These are phyloP conservation scores for Paratilapia polleni DNA, from an alignment of 2,113 vertebrate species.

Conservation along the genomic window DNA sequence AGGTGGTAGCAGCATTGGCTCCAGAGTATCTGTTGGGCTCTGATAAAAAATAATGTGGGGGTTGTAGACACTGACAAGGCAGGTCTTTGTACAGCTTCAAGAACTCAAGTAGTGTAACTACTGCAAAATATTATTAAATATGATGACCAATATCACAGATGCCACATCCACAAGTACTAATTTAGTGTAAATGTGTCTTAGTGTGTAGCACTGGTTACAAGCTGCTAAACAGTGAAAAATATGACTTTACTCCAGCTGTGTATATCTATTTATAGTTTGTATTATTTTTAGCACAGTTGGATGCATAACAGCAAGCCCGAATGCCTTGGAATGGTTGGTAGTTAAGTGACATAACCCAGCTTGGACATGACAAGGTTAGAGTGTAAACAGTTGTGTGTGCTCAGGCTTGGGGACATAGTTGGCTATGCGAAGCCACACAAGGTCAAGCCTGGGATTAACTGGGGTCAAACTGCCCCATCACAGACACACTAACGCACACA, in stretches of 20 bases:
- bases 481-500: conserved; percentile 1
- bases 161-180: no score
- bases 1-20: no score
- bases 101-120: no score
- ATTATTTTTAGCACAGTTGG: background rate
- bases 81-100: no score
- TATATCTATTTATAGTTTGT: background rate
- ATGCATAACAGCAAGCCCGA: background rate
- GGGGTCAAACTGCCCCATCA: conserved; percentile 47
- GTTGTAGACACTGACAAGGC: no score
- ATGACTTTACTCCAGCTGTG: background rate
- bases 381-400: conserved; percentile 20
- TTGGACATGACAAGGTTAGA: conserved; percentile 45
- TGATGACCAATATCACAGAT: no score
- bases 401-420: conserved; percentile 38
- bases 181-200: no score
- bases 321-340: conserved; percentile 1
- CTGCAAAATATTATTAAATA: no score
- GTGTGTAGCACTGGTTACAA: background rate
- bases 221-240: background rate
- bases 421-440: conserved; percentile 24
- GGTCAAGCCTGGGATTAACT: conserved; percentile 48
- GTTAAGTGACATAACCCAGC: conserved; percentile 38
- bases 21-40: no score
- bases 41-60: no score